A percentile compares a stretch with the other conserved stretches of the same genome.
Conservation (phyloP, 2,888 invertebrate genomes). For the Hecatera dysodea region DNA sequence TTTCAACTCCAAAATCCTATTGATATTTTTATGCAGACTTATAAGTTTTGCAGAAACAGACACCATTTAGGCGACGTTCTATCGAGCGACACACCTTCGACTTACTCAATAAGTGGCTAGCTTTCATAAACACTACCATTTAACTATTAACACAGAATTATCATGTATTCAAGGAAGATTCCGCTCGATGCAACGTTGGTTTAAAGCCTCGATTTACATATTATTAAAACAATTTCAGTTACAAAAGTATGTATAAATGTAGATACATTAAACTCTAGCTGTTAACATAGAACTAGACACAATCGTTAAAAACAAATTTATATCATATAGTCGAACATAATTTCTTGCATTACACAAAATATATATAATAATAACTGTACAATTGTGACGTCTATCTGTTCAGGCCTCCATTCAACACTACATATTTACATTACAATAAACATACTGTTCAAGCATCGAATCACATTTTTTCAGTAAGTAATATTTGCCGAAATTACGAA, state of each 20-base stretch:
- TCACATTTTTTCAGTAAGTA: conserved; percentile 80
- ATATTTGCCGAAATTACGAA: conserved; percentile 77
- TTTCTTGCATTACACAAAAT: conserved; percentile 81
- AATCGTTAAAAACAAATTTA: conserved; percentile 76
- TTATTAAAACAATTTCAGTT: conserved; percentile 56
- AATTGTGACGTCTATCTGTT: conserved; percentile 84
- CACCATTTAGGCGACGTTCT: conserved; percentile 54
- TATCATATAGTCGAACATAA: conserved; percentile 83
- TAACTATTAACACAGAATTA: conserved; percentile 61
- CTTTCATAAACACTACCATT: conserved; percentile 55
- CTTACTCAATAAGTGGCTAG: conserved; percentile 57
- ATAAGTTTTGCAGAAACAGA: conserved; percentile 68
- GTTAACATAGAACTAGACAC: conserved; percentile 58
- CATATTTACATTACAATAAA: conserved; percentile 83
- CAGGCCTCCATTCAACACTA: conserved; percentile 87
- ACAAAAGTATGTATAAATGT: conserved; percentile 57
- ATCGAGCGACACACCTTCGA: conserved; percentile 55
- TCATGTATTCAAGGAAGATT: conserved; percentile 59
- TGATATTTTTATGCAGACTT: conserved; percentile 66
- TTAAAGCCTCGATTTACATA: conserved; percentile 58
- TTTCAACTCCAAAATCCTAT: conserved; percentile 62
- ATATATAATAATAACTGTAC: conserved; percentile 67
- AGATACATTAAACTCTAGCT: conserved; percentile 59
- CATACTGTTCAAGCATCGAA: conserved; percentile 73
- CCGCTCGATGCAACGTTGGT: conserved; percentile 62